Evolutionary conservation across 1,140 invertebrate species (phyloP).

Genomic region (Ostrea denselamellosa): DNA sequence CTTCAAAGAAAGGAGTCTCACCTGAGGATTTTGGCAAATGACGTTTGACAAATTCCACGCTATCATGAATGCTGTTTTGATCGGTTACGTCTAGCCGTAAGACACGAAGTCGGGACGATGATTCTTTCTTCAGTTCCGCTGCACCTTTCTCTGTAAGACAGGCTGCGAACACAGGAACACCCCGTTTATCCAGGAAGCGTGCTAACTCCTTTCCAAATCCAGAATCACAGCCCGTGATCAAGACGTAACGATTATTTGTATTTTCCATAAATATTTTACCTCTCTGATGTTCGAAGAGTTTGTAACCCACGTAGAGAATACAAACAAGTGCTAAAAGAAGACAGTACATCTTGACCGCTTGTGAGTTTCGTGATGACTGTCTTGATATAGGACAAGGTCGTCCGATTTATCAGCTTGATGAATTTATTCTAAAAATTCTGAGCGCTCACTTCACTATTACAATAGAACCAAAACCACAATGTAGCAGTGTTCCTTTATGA

Average conservation of each 20-base stretch:
- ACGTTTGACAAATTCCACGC: constrained; percentile 44
- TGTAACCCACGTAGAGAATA: not conserved
- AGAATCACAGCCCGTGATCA: constrained; percentile 80
- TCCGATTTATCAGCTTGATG: too few species aligned
- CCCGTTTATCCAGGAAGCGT: constrained; percentile 73
- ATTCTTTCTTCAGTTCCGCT: constrained; percentile 36
- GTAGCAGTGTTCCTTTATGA: too few species aligned
- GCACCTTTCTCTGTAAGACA: constrained; percentile 61
- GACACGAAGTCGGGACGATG: constrained; percentile 43
- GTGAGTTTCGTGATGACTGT: not conserved
- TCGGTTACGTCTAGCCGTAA: constrained; percentile 60
- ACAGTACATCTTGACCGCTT: not conserved
- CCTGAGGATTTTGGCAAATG: not conserved
- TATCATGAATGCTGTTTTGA: constrained; percentile 46
- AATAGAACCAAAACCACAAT: too few species aligned
- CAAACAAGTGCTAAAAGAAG: not conserved
- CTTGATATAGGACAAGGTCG: not conserved
- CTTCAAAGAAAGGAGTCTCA: not conserved
- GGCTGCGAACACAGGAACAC: constrained; percentile 79
- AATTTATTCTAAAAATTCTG: too few species aligned
- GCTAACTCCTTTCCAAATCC: constrained; percentile 79
- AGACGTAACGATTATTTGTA: constrained; percentile 62
- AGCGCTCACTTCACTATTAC: too few species aligned
- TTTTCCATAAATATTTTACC: not conserved
- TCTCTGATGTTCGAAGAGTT: not conserved